Conservation (phyloP, 1,140 invertebrate species). For the Phenacoccus solenopsis region DNA sequence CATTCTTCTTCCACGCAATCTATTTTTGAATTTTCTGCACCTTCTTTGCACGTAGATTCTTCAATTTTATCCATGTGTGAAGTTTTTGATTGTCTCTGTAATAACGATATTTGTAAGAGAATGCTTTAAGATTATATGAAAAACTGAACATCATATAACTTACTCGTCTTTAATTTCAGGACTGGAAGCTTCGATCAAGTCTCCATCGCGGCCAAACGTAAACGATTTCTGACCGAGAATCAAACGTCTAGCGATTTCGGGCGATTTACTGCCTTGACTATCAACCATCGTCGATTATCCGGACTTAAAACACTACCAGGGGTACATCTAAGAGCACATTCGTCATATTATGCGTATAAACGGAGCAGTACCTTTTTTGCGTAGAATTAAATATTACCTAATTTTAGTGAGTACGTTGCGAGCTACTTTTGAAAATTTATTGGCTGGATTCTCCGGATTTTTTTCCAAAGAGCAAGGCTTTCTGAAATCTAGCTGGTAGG, state of each 20-base stretch:
- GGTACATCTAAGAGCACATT: slow-evolving; percentile 21
- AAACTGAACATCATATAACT: too few relatives aligned
- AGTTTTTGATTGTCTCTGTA: too few relatives aligned
- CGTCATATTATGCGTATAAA: neutral
- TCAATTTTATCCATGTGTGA: too few relatives aligned
- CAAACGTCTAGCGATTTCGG: slow-evolving; percentile 29
- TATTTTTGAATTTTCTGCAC: too few relatives aligned
- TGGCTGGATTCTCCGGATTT: slow-evolving; percentile 27
- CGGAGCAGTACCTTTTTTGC: too few relatives aligned
- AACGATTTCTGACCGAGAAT: slow-evolving; percentile 40
- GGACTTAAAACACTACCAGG: slow-evolving; percentile 37
- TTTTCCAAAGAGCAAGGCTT: slow-evolving; percentile 26
- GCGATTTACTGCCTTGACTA: slow-evolving; percentile 34
- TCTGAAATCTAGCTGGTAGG: slow-evolving; percentile 25
- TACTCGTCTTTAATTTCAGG: neutral
- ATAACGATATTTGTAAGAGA: too few relatives aligned
- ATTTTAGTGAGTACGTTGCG: slow-evolving; percentile 28
- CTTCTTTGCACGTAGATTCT: too few relatives aligned
- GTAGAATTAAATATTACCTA: too few relatives aligned
- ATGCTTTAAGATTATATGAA: too few relatives aligned
- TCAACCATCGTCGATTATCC: slow-evolving; percentile 41
- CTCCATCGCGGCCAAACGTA: slow-evolving; percentile 38
- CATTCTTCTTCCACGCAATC: neutral
- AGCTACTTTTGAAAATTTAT: slow-evolving; percentile 28
- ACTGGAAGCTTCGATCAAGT: slow-evolving; percentile 36